Percentiles rank a stretch among this genome's conserved stretches.
phyloP scores from a whole-genome alignment of 2,113 vertebrate species.

The Cryptomyrus ogoouensis region DNA sequence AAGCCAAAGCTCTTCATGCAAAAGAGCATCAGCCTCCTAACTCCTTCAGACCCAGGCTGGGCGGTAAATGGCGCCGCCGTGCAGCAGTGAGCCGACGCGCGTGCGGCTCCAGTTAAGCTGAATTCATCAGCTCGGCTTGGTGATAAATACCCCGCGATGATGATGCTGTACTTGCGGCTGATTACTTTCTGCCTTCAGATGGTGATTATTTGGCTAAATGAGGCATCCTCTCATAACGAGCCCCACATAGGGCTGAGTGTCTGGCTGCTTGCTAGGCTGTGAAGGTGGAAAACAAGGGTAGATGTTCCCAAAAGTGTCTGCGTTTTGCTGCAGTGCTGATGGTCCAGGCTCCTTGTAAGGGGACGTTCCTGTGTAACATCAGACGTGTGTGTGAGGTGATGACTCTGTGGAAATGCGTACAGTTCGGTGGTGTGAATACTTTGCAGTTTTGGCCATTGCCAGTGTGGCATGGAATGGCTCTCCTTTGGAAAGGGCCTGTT shows the following conservation, averaged over 20 bases:
- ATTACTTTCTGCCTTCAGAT: not conserved
- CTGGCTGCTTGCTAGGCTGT: not conserved
- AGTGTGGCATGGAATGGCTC: not conserved
- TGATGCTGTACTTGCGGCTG: not conserved
- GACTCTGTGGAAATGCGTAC: not conserved
- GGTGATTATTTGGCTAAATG: slow-evolving; percentile 7
- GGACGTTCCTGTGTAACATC: not conserved
- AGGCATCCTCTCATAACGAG: not conserved
- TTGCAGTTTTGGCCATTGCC: not conserved
- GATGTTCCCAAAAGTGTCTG: not conserved
- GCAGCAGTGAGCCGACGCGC: not conserved
- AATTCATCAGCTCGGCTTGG: not conserved
- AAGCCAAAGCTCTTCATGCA: not conserved
- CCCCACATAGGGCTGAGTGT: not conserved
- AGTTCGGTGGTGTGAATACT: not conserved
- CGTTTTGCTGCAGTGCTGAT: not conserved
- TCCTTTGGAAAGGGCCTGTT: not conserved
- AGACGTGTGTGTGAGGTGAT: not conserved
- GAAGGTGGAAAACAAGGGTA: not conserved
- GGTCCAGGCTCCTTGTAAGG: not conserved
- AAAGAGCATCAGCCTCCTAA: not conserved
- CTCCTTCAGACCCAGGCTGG: not conserved
- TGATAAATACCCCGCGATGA: not conserved
- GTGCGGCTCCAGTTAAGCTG: not conserved
- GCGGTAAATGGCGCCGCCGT: not conserved